These are phyloP conservation scores for Potorous gilbertii DNA, from an alignment of 2,797 vertebrate genomes.

Conservation along the genomic window DNA sequence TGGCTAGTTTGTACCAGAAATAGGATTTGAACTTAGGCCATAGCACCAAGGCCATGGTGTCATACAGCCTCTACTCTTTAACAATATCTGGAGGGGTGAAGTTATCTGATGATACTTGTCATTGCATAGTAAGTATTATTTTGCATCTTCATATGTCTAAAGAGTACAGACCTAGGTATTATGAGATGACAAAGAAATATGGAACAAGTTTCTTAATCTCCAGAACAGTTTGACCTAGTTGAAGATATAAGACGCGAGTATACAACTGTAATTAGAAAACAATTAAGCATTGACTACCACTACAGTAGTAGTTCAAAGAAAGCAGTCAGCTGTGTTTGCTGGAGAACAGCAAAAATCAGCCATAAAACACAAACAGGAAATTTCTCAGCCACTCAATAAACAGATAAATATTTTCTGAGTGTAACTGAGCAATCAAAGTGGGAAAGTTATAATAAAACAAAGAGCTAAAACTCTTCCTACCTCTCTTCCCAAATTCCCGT, in stretches of 20 bases:
- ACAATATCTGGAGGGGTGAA: background rate
- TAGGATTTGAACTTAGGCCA: background rate
- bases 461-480: background rate
- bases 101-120: background rate
- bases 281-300: background rate
- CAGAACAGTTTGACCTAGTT: background rate
- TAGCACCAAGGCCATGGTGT: background rate
- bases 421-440: background rate
- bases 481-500: background rate
- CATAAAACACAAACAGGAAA: background rate
- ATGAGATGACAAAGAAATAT: background rate
- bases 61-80: background rate
- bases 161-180: background rate
- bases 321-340: background rate
- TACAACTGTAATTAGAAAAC: background rate
- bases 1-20: background rate
- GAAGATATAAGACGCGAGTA: background rate
- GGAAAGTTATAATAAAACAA: background rate
- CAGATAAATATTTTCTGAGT: background rate
- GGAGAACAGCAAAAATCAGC: background rate
- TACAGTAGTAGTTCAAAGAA: background rate
- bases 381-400: background rate
- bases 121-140: background rate
- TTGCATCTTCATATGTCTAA: background rate
- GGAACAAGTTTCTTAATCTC: background rate